A percentile compares a stretch with the other conserved stretches of the same genome.
Conservation (phyloP, 1,140 invertebrate species). For the Drosophila trapezifrons region DNA sequence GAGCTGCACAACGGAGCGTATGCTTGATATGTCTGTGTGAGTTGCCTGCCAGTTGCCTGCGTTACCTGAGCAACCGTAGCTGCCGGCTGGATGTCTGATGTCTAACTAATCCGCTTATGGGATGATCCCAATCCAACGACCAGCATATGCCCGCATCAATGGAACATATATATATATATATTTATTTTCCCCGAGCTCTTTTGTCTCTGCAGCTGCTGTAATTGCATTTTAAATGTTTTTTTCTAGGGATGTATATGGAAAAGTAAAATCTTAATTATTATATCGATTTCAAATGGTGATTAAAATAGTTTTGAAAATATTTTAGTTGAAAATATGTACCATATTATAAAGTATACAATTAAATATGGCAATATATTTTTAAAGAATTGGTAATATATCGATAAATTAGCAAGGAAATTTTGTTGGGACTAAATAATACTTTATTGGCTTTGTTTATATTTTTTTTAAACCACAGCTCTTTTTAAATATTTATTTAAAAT, state of each 20-base stretch:
- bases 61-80: conserved; percentile 18
- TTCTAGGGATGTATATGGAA: neutral
- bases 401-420: too few relatives aligned
- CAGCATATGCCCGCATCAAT: conserved; percentile 48
- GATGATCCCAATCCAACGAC: conserved; percentile 53
- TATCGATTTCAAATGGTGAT: neutral
- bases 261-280: neutral
- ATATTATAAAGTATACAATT: neutral
- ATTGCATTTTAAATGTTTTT: conserved; percentile 75
- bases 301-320: neutral
- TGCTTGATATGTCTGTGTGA: conserved; percentile 64
- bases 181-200: conserved; percentile 2
- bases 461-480: too few relatives aligned
- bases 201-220: conserved; percentile 40
- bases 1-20: conserved; percentile 63
- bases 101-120: conserved; percentile 72
- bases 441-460: too few relatives aligned
- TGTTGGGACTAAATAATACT: too few relatives aligned
- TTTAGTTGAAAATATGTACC: too few relatives aligned
- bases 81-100: conserved; percentile 26
- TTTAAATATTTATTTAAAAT: too few relatives aligned
- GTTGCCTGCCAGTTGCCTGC: conserved; percentile 9
- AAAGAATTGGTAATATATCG: too few relatives aligned
- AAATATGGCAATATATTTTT: too few relatives aligned
- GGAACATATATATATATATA: conserved; percentile 10